phyloP scores from a whole-genome alignment of 2,888 invertebrate species.

The Ferrisia virgata region DNA sequence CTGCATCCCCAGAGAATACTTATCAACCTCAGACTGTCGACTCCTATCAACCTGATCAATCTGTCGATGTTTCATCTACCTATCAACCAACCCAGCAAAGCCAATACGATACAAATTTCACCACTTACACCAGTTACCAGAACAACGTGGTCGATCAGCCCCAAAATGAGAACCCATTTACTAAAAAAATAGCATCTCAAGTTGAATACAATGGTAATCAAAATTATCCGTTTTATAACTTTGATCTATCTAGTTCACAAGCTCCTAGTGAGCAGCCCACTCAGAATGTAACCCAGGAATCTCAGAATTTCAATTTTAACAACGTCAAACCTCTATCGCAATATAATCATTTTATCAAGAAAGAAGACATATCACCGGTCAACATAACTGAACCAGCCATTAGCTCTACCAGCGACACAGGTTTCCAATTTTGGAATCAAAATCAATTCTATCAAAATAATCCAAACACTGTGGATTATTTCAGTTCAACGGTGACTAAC shows the following conservation, averaged over 20 bases:
- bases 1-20: not conserved
- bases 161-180: not conserved
- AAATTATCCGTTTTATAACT: slow-evolving; percentile 35
- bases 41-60: not conserved
- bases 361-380: slow-evolving; percentile 50
- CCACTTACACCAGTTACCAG: not conserved
- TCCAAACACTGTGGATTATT: slow-evolving; percentile 24
- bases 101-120: not conserved
- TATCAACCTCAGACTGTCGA: not conserved
- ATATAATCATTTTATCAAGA: slow-evolving; percentile 53
- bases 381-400: slow-evolving; percentile 38
- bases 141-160: not conserved
- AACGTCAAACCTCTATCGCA: slow-evolving; percentile 47
- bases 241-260: slow-evolving; percentile 33
- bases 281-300: not conserved
- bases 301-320: slow-evolving; percentile 46
- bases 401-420: slow-evolving; percentile 50
- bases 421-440: slow-evolving; percentile 48
- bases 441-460: slow-evolving; percentile 39
- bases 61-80: not conserved
- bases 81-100: slow-evolving; percentile 9
- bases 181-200: slow-evolving; percentile 1
- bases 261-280: slow-evolving; percentile 7
- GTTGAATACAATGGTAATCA: not conserved
- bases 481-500: slow-evolving; percentile 30